Percentiles rank a stretch among this genome's conserved stretches.
Conservation (phyloP, 2,797 vertebrate genomes). For the Gymnoscopelus microlampas region DNA sequence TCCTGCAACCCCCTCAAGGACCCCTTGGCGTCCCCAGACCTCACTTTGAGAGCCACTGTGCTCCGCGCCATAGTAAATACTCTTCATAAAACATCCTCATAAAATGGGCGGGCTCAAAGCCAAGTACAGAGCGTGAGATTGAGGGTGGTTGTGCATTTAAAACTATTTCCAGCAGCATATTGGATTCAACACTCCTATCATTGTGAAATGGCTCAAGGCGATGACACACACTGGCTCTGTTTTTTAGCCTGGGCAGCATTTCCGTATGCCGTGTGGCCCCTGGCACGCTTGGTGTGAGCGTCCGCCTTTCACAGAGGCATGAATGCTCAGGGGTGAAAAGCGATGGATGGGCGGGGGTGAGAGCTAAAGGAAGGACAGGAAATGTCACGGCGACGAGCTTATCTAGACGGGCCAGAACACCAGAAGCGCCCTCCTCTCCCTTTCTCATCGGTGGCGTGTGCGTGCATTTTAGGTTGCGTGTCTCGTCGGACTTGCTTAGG, state of each 20-base stretch:
- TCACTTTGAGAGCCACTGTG: no score
- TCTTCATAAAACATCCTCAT: constrained; percentile 33
- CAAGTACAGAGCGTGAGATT: constrained; percentile 27
- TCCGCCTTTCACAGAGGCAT: constrained; percentile 42
- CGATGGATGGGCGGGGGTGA: neutral
- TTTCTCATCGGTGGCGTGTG: constrained; percentile 50
- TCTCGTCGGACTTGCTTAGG: constrained; percentile 55
- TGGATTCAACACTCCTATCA: constrained; percentile 23
- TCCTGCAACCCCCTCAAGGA: no score
- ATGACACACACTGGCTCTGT: constrained; percentile 39
- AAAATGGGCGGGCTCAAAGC: constrained; percentile 24
- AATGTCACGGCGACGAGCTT: constrained; percentile 73
- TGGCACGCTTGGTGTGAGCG: constrained; percentile 28
- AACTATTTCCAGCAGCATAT: constrained; percentile 10
- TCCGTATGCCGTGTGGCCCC: constrained; percentile 9
- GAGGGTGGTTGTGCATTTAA: constrained; percentile 22
- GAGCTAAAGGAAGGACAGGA: constrained; percentile 43
- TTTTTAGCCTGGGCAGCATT: constrained; percentile 27
- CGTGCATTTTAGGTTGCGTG: constrained; percentile 54
- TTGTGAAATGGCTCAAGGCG: constrained; percentile 27
- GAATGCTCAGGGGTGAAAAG: constrained; percentile 47
- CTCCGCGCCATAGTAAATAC: constrained; percentile 1
- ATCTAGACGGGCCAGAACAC: constrained; percentile 76
- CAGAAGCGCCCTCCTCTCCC: constrained; percentile 62
- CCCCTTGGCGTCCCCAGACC: no score